phyloP scores from a whole-genome alignment of 1,140 invertebrate genomes.

The Zaprionus africanus region DNA sequence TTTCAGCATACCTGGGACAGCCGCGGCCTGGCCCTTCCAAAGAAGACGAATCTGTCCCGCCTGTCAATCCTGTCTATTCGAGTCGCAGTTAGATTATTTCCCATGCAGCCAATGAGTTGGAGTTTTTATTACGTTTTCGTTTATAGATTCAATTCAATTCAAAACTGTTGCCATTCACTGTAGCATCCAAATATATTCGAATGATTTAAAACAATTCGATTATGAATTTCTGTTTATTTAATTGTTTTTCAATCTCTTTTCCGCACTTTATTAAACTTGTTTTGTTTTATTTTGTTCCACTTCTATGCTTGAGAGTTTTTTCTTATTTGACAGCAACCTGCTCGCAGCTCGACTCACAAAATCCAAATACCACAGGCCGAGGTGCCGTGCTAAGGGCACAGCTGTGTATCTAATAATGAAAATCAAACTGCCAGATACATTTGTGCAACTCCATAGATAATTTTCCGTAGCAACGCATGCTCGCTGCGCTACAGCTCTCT shows the following conservation, averaged over 20 bases:
- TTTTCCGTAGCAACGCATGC: slow-evolving; percentile 67
- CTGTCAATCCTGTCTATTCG: slow-evolving; percentile 49
- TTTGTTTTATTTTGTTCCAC: slow-evolving; percentile 5
- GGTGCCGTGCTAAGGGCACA: slow-evolving; percentile 48
- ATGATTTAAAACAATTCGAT: too few relatives aligned
- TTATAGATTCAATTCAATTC: slow-evolving; percentile 8
- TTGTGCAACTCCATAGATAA: slow-evolving; percentile 57
- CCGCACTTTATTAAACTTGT: background rate
- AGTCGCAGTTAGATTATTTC: slow-evolving; percentile 50
- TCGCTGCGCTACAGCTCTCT: slow-evolving; percentile 36
- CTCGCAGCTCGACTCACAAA: slow-evolving; percentile 44
- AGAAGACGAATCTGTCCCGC: slow-evolving; percentile 46
- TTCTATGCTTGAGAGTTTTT: slow-evolving; percentile 11
- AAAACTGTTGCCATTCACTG: background rate
- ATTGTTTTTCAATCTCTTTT: background rate
- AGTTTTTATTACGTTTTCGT: slow-evolving; percentile 1
- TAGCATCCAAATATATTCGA: background rate
- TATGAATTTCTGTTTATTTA: background rate
- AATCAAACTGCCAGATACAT: slow-evolving; percentile 62
- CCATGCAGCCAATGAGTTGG: slow-evolving; percentile 52
- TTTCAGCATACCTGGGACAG: slow-evolving; percentile 55
- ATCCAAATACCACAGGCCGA: slow-evolving; percentile 43
- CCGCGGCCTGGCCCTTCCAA: slow-evolving; percentile 38
- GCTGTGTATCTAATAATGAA: slow-evolving; percentile 79
- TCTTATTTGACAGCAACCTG: slow-evolving; percentile 71